Evolutionary conservation across 2,888 invertebrate genomes (phyloP), one percentile per base, ranked within the genome.

Genomic region (Chrysolina haemoptera): DNA sequence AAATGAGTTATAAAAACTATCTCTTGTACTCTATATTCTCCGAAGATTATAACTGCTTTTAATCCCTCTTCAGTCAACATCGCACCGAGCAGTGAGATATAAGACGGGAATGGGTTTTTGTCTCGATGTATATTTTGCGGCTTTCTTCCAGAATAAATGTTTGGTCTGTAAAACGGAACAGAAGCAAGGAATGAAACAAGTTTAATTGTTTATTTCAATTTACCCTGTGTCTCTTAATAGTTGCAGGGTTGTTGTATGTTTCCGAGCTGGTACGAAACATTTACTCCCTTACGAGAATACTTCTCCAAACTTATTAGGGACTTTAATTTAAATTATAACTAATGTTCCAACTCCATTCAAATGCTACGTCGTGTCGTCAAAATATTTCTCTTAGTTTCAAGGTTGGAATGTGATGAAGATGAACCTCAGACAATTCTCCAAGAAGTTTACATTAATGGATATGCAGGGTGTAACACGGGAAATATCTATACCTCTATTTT

Each of bases 131-230:
- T 77, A 76, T 76, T 76, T 76, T 71, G 79, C 68, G 78, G 78
- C 69, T 63, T 73, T 53, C 73, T 71, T 67, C 68, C 74, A 59
- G 75, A 78, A 75, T 78, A 74, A 79, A 78, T 74, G 76, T 76
- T 71, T 48, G 70, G 75, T 74, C 74, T 62, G 68, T 53, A 74
- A 68, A 76, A 76, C 68, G 69, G 73, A 77, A 76, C 76, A 65
- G 68, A 78, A 59, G 73, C 76, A 74, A 73, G 78, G 75, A 79
- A 80, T 76, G 80, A 77, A 81, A 81, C 81, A 81, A 82, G 80
- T 82, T 81, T 82, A 82, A 84, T 83, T 84, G 83, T 83, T 84
- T 82, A 83, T 83, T 83, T 82, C 84, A 84, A 84, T 83, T 83
- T 83, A 75, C 82, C 78, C 72, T 78, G 80, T 82, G 82, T 83